phyloP scores from a whole-genome alignment of 2,797 vertebrate species.

The Dallia pectoralis region DNA sequence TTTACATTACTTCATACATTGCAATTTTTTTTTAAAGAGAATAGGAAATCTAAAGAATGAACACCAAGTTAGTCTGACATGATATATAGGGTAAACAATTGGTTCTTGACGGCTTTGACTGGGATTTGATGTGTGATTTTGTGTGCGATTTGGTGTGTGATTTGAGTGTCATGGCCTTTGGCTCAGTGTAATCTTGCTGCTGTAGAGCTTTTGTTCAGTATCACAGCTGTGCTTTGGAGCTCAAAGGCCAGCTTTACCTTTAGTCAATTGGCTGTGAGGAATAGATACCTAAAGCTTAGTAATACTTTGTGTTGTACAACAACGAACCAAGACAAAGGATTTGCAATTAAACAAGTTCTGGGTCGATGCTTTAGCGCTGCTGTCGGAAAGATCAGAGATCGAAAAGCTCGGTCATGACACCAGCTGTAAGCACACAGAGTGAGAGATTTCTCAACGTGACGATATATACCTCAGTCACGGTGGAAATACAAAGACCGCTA shows the following conservation, averaged over 20 bases:
- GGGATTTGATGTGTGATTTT: no score
- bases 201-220: slow-evolving; percentile 36
- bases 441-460: background rate
- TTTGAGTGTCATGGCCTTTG: slow-evolving; percentile 28
- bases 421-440: background rate
- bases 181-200: slow-evolving; percentile 35
- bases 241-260: slow-evolving; percentile 38
- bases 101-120: no score
- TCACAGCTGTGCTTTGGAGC: slow-evolving; percentile 31
- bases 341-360: no score
- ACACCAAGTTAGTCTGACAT: no score
- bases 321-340: no score
- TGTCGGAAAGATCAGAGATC: no score
- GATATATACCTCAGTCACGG: background rate
- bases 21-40: no score
- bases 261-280: slow-evolving; percentile 39
- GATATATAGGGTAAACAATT: no score
- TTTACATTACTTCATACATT: no score
- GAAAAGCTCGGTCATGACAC: background rate
- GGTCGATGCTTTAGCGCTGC: no score
- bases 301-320: background rate
- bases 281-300: slow-evolving; percentile 31
- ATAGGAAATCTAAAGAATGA: no score
- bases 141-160: no score
- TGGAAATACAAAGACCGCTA: background rate